Evolutionary conservation across 1,140 invertebrate genomes (phyloP), one percentile per base, ranked within the genome.

Genomic region (Drosophila serrata): DNA sequence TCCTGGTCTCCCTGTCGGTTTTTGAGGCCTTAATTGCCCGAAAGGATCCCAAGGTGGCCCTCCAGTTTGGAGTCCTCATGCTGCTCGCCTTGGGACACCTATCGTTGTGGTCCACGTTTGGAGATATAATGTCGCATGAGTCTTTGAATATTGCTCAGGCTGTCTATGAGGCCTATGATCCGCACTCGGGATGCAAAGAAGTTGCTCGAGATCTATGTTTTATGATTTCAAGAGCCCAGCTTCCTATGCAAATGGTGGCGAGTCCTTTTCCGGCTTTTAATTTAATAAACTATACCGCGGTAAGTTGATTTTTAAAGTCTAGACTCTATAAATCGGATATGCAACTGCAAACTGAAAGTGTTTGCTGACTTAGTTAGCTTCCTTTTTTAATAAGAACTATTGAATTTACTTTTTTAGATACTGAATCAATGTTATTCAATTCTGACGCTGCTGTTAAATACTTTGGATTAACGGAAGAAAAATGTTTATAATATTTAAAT

Each of bases 371-470:
- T 24, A 24, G 24, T 24, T 24, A 24, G 24, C 24, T 24, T 24
- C 24, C 24, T 24, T 24, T 24, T 29, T 29, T 29, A 29, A 29
- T 5, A 29, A 29, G 29, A 29, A 6, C 4, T 7, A 4, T 35
- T 35, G 0, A n/a, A 39, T 39, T n/a, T 7, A 0, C 6, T 49
- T 29, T 31, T 57, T 9, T 39, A 85, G 82, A 67, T 78, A 35
- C 46, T 85, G 1, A 67, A 85, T 2, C 82, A 85, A 37, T 80
- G 81, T 35, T 85, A 69, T 37, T 67, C 56, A 27, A 69, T 85
- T 19, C n/a, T 85, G 9, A 81, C 81, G 15, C 8, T 85, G 9
- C 22, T 29, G 2, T 9, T 49, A n/a, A 49, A 49, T 12, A 17
- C 27, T n/a, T 49, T 49, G 24, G 22, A 46, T 27, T 46, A 22